Evolutionary conservation across 2,888 invertebrate genomes (phyloP), one percentile per base, ranked within the genome.

Genomic region (Urechis unicinctus): DNA sequence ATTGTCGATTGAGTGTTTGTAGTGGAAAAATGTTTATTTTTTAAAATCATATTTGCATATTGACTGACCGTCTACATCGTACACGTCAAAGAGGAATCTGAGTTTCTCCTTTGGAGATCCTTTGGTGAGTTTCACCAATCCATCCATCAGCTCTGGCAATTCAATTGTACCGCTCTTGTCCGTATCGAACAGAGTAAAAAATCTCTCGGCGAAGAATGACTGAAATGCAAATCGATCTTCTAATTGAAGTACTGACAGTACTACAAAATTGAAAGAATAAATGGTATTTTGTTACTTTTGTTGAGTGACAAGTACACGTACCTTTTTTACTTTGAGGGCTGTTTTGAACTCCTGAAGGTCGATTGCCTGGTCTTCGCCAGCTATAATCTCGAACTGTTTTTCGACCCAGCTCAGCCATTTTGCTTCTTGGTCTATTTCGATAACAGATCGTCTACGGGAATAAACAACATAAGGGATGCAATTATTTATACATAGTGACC

Each of bases 51-150:
- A n/a, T n/a, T n/a, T n/a, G n/a, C n/a, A n/a, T n/a, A n/a, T n/a
- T n/a, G n/a, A n/a, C n/a, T n/a, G n/a, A 91, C 93, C 93, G 75
- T 94, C 92, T 55, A 92, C 84, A 75, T 95, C 94, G 74, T 94
- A 95, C 45, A 94, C 91, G 78, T 89, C 89, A 80, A 94, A 95
- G 25, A 95, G 83, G 77, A 93, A 93, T 61, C 87, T 85, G 58
- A 94, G 90, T 81, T 94, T 94, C 74, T 93, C 91, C 62, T 91
- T 89, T 0, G 90, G 87, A 1, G 88, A 85, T 77, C 91, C 88
- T 1, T 91, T 89, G 0, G 91, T 89, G 72, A 94, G 91, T 74
- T 88, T 87, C 73, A 91, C 88, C 81, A 93, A 89, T 0, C 91
- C 88, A 62, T 91, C 91, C 62, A 94, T 83, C 79, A 94, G 92